Evolutionary conservation across 1,140 invertebrate species (phyloP), one percentile per base, ranked within the genome.

Genomic region (Chionoecetes opilio): DNA sequence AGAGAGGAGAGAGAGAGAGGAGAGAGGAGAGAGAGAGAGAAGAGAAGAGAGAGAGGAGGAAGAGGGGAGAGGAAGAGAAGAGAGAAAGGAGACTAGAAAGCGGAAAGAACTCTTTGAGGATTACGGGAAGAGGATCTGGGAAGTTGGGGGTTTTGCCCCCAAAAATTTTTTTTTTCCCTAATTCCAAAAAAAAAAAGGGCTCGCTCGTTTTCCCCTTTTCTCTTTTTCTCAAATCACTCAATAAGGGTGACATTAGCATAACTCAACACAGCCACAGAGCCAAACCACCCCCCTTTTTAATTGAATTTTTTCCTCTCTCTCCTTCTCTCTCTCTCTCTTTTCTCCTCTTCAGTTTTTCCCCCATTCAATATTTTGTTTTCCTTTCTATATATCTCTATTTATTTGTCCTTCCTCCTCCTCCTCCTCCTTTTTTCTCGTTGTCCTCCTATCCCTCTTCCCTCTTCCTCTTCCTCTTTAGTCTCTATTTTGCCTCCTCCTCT

Each of bases 171-270:
- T 14, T 8, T 46, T 46, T 46, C 5, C 41, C 14, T 8, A 5
- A 46, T 5, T 8, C 14, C 5, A 46, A 46, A 46, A 46, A 46
- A 46, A 46, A 46, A 46, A 46, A 46, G 14, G 41, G 41, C 63
- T 75, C 63, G 26, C 63, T 75, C 63, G 26, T 26, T 75, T 26
- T 75, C 63, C n/a, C 63, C n/a, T 26, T 75, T 26, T 75, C 63
- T 75, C 63, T 75, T 26, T 75, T 26, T 75, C 63, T 75, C 63
- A n/a, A n/a, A n/a, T 75, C 63, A n/a, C 63, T 75, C 63, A 75
- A n/a, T 75, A 75, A 75, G 63, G 63, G 63, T 21, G n/a, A 75
- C 63, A 75, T 75, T 75, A 75, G 63, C 63, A 75, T 75, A 75
- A 75, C 63, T 75, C 63, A n/a, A 75, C 63, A 75, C 63, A 75